A percentile compares a stretch with the other conserved stretches of the same genome.
Evolutionary conservation across 2,797 vertebrate species (phyloP).

Genomic region (Karalla daura): DNA sequence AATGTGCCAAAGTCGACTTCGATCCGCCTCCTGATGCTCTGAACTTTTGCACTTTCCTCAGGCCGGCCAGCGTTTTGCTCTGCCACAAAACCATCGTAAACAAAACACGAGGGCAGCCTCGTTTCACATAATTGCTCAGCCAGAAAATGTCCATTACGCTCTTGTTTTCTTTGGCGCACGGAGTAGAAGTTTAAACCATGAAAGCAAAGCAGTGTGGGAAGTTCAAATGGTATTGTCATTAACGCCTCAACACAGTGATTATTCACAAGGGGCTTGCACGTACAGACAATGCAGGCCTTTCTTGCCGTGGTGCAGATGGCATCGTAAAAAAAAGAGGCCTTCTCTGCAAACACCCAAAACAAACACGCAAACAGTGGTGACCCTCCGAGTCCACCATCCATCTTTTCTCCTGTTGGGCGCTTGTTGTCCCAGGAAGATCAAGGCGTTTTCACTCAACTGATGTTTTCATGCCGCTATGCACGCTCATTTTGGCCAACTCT

Average conservation of each 20-base stretch:
- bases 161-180: slow-evolving; percentile 79
- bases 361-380: slow-evolving; percentile 86
- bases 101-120: slow-evolving; percentile 71
- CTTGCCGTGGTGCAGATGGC: slow-evolving; percentile 79
- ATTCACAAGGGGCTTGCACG: slow-evolving; percentile 74
- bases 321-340: slow-evolving; percentile 75
- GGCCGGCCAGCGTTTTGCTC: slow-evolving; percentile 54
- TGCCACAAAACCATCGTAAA: slow-evolving; percentile 76
- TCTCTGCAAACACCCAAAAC: slow-evolving; percentile 83
- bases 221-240: slow-evolving; percentile 83
- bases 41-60: slow-evolving; percentile 77
- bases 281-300: slow-evolving; percentile 78
- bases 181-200: slow-evolving; percentile 73
- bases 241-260: slow-evolving; percentile 76
- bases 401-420: slow-evolving; percentile 80
- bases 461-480: slow-evolving; percentile 66
- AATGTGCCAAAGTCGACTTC: slow-evolving; percentile 15
- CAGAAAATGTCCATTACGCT: slow-evolving; percentile 80
- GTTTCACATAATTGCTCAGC: slow-evolving; percentile 78
- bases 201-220: slow-evolving; percentile 81
- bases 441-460: slow-evolving; percentile 62
- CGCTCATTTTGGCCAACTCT: slow-evolving; percentile 60
- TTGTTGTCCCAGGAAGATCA: slow-evolving; percentile 77
- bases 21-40: slow-evolving; percentile 27
- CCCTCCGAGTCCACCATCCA: slow-evolving; percentile 81